These are phyloP conservation scores for Rhorus exstirpatorius DNA, from an alignment of 2,888 invertebrate species.

Conservation along the genomic window DNA sequence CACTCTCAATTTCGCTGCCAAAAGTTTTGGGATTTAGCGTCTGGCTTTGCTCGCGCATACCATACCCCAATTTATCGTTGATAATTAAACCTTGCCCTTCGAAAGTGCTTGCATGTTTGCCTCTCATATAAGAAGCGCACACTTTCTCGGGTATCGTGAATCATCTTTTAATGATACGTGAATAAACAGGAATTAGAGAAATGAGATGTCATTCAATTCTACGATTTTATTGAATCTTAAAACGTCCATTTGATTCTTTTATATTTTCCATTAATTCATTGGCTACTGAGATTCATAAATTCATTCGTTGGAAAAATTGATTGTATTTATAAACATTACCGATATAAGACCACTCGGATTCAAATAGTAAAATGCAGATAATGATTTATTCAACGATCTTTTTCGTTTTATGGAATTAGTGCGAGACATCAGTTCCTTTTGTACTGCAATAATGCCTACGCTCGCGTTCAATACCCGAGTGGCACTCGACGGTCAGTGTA, in stretches of 20 bases:
- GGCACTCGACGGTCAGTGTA: conserved; percentile 35
- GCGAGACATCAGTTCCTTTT: conserved; percentile 43
- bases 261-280: neutral
- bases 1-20: conserved; percentile 40
- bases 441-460: conserved; percentile 32
- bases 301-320: neutral
- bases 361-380: conserved; percentile 1
- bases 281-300: neutral
- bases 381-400: conserved; percentile 12
- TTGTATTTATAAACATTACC: neutral
- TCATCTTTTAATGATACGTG: neutral
- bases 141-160: conserved; percentile 25
- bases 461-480: conserved; percentile 48
- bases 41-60: conserved; percentile 18
- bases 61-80: conserved; percentile 62
- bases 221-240: neutral
- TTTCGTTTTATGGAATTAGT: conserved; percentile 29
- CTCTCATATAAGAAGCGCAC: conserved; percentile 49
- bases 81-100: conserved; percentile 72
- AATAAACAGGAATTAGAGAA: neutral
- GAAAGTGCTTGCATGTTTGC: too few species aligned
- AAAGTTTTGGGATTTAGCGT: conserved; percentile 60
- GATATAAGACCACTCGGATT: neutral
- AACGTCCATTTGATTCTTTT: neutral
- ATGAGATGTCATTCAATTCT: neutral